A percentile compares a stretch with the other conserved stretches of the same genome.
These are phyloP conservation scores for Apodemus agrarius DNA, from an alignment of 2,797 vertebrate genomes.

Conservation along the genomic window DNA sequence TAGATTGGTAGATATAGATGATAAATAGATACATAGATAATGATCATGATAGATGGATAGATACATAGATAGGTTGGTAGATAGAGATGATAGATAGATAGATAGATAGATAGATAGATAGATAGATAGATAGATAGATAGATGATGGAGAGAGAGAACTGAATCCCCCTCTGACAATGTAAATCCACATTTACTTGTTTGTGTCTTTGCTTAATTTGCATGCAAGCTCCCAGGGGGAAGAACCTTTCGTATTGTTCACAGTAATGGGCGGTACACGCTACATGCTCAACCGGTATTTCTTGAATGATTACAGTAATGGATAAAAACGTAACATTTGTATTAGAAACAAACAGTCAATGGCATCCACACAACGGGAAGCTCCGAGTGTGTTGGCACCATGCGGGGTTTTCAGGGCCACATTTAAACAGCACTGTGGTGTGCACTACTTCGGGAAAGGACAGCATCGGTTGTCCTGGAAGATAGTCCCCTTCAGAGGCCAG, in stretches of 20 bases:
- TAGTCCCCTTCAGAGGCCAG: neutral
- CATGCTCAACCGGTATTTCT: neutral
- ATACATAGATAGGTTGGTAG: neutral
- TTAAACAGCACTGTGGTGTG: neutral
- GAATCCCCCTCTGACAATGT: neutral
- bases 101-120: neutral
- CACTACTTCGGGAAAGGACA: neutral
- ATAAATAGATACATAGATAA: too few species aligned
- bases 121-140: neutral
- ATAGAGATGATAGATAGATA: neutral
- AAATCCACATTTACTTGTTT: neutral
- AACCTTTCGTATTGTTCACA: neutral
- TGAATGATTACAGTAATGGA: neutral
- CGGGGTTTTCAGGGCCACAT: neutral
- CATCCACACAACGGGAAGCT: neutral
- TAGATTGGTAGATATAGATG: too few species aligned
- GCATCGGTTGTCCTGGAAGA: neutral
- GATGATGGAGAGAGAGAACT: neutral
- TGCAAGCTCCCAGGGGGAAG: neutral
- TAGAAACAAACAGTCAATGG: conserved; percentile 5
- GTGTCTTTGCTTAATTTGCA: neutral
- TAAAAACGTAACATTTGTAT: neutral
- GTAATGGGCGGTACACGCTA: neutral
- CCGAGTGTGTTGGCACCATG: neutral
- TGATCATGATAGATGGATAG: neutral